Base-by-base conservation (phyloP, 2,888 invertebrate species). In the Cryptosula pallasiana region DNA sequence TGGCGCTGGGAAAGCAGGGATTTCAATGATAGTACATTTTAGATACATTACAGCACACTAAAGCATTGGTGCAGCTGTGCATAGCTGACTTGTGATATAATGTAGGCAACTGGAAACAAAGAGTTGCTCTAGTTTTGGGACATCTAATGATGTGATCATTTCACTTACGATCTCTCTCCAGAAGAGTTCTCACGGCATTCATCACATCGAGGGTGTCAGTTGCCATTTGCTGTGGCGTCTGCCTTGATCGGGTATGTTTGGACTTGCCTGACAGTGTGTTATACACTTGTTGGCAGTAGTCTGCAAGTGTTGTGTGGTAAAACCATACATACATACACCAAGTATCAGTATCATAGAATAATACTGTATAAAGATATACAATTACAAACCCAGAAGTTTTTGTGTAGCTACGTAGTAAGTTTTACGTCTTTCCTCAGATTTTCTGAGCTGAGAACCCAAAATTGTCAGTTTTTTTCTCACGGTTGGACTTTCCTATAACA, bases 331-430 rank as follows among this genome's bases (percentile, higher is more conserved):
- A n/a, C n/a, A n/a, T n/a, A n/a, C n/a, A n/a, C n/a, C n/a, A n/a
- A n/a, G n/a, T n/a, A n/a, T n/a, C n/a, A n/a, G n/a, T n/a, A n/a
- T n/a, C n/a, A n/a, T n/a, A n/a, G n/a, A n/a, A n/a, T n/a, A n/a
- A n/a, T n/a, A n/a, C n/a, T n/a, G n/a, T n/a, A n/a, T n/a, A n/a
- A n/a, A n/a, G 45, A 45, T 45, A 45, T 5, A 32, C 13, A 9
- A 63, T n/a, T 32, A 34, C 63, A 9, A 5, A 70, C 70, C 55
- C 13, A 83, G 75, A 13, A 83, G 76, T 75, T 81, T 82, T 69
- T 83, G 81, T 25, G 81, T 82, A 20, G 82, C 79, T n/a, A 83
- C 83, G 75, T 83, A 81, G 72, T 81, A 82, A 1, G 81, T 82
- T 73, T 81, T 81, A 76, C 79, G 80, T 29, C 78, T 77, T 1